Conservation (phyloP, 2,888 invertebrate species). For the Pseudoips prasinana region DNA sequence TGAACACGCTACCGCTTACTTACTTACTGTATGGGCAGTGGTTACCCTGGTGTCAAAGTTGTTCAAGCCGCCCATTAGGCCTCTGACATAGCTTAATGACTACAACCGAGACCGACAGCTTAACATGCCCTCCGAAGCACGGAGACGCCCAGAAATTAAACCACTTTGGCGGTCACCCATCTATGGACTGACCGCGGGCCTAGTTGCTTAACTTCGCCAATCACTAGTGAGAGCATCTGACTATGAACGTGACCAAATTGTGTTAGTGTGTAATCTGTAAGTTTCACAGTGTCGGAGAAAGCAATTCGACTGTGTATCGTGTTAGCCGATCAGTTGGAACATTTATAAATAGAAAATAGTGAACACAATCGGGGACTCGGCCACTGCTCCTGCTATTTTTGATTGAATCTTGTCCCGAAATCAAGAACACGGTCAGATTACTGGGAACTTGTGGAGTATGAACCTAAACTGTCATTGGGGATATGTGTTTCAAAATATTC, state of each 20-base stretch:
- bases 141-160: too few relatives aligned
- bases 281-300: slow-evolving; percentile 51
- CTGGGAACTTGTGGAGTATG: slow-evolving; percentile 43
- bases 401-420: slow-evolving; percentile 58
- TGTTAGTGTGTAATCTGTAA: slow-evolving; percentile 38
- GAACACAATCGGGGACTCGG: slow-evolving; percentile 58
- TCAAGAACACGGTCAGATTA: slow-evolving; percentile 63
- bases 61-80: too few relatives aligned
- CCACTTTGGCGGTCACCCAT: too few relatives aligned
- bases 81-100: too few relatives aligned
- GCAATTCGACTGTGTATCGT: slow-evolving; percentile 53
- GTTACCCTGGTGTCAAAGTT: too few relatives aligned
- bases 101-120: too few relatives aligned
- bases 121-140: too few relatives aligned
- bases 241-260: slow-evolving; percentile 45
- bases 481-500: slow-evolving; percentile 48
- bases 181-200: too few relatives aligned
- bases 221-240: too few relatives aligned
- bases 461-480: slow-evolving; percentile 52
- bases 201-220: too few relatives aligned
- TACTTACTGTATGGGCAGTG: too few relatives aligned
- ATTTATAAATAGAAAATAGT: slow-evolving; percentile 69
- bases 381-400: slow-evolving; percentile 71
- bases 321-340: slow-evolving; percentile 44
- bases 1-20: too few relatives aligned